Evolutionary conservation across 2,888 invertebrate species (phyloP).

Genomic region (Rhopalosiphum nymphaeae): DNA sequence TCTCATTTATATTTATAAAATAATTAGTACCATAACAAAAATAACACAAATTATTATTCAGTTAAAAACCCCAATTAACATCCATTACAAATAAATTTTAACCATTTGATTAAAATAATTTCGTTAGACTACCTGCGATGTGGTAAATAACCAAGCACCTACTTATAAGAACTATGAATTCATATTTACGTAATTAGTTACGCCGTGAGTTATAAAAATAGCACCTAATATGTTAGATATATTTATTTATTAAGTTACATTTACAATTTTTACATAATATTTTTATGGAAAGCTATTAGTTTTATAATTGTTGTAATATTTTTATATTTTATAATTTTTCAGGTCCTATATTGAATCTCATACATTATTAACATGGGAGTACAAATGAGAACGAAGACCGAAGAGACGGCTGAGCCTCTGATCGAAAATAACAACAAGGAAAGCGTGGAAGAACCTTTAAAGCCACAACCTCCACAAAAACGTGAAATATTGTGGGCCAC

Average conservation of each 20-base stretch:
- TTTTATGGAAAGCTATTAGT: not conserved
- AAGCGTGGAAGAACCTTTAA: not conserved
- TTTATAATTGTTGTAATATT: not conserved
- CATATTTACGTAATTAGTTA: not conserved
- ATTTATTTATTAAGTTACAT: not conserved
- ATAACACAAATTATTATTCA: not conserved
- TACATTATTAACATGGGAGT: slow-evolving; percentile 53
- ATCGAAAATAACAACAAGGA: slow-evolving; percentile 56
- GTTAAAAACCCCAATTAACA: not conserved
- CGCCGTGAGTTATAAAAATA: not conserved
- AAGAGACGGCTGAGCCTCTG: slow-evolving; percentile 45
- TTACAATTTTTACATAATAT: not conserved
- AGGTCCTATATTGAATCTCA: slow-evolving; percentile 49
- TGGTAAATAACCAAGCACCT: not conserved
- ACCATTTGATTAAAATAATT: not conserved
- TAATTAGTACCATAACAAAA: not conserved
- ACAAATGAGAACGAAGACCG: slow-evolving; percentile 56
- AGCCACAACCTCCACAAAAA: slow-evolving; percentile 49
- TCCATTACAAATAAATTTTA: not conserved
- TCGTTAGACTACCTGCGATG: not conserved
- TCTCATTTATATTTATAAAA: not conserved
- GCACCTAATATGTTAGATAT: not conserved
- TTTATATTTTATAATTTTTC: slow-evolving; percentile 16
- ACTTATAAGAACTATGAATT: not conserved
- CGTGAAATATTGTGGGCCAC: slow-evolving; percentile 60